Evolutionary conservation across 2,797 vertebrate species (phyloP).

Genomic region (Hippopotamyrus pictus): DNA sequence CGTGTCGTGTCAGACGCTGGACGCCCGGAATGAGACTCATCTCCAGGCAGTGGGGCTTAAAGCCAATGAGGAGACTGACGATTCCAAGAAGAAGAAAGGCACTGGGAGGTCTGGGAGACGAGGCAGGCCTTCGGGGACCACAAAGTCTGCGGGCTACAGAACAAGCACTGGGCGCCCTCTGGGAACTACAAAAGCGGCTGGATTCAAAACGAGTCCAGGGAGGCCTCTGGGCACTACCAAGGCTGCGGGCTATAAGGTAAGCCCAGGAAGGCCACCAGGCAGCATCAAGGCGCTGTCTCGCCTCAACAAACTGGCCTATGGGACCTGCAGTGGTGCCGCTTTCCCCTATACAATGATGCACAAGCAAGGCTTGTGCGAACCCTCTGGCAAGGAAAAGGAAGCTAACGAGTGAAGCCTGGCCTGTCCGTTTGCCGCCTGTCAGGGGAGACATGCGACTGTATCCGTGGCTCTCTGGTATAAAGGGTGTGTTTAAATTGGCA

Average conservation of each 20-base stretch:
- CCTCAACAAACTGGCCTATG: slow-evolving; percentile 75
- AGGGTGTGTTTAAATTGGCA: slow-evolving; percentile 8
- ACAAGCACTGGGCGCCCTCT: slow-evolving; percentile 95
- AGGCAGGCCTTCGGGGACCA: slow-evolving; percentile 91
- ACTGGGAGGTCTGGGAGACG: slow-evolving; percentile 85
- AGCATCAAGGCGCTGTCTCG: slow-evolving; percentile 95
- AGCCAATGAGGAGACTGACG: slow-evolving; percentile 70
- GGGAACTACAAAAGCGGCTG: slow-evolving; percentile 94
- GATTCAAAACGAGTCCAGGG: slow-evolving; percentile 98
- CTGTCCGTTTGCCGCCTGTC: slow-evolving; percentile 32
- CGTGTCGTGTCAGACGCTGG: slow-evolving; percentile 83
- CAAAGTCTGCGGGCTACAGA: slow-evolving; percentile 95
- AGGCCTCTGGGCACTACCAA: slow-evolving; percentile 96
- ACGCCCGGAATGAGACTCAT: slow-evolving; percentile 74
- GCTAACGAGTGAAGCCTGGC: slow-evolving; percentile 58
- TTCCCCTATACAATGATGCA: slow-evolving; percentile 87
- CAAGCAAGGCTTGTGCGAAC: slow-evolving; percentile 81
- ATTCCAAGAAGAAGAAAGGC: slow-evolving; percentile 94
- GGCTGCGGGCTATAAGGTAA: slow-evolving; percentile 97
- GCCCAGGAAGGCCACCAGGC: slow-evolving; percentile 93
- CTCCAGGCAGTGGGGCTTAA: slow-evolving; percentile 77
- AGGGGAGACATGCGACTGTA: slow-evolving; percentile 33
- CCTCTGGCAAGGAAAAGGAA: slow-evolving; percentile 75
- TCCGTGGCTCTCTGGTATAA: slow-evolving; percentile 30
- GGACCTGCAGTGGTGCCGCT: slow-evolving; percentile 73